Evolutionary conservation across 2,797 vertebrate species (phyloP), one percentile per base, ranked within the genome.

Genomic region (Nyctibius grandis): DNA sequence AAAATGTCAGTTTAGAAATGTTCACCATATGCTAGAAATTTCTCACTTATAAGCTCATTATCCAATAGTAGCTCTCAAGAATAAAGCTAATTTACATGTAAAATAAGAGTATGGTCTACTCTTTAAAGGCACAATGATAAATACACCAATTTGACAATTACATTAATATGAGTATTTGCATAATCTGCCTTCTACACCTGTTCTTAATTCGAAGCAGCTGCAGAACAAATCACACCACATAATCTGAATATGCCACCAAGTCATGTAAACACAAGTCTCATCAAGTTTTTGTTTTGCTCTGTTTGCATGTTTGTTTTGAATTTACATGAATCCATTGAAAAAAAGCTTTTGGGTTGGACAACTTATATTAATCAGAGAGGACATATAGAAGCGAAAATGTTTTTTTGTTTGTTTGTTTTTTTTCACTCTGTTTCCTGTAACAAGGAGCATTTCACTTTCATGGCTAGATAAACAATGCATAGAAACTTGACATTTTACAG

Each of bases 121-220:
- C 96, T 98, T 98, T 98, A 98, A 97, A 98, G 96, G 91, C 97
- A 97, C 93, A 97, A 93, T 97, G 95, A 97, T 98, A 98, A 98
- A 98, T 97, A 98, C 96, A 97, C 96, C 97, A 98, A 98, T 98
- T 98, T 98, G 97, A 98, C 97, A 98, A 98, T 98, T 98, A 98
- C 97, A 97, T 98, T 98, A 98, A 98, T 98, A 97, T 96, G 92
- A 97, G 92, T 96, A 98, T 98, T 98, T 98, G 98, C 98, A 98
- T 98, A 98, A 98, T 98, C 97, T 98, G 97, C 93, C 85, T 82
- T 97, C 97, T 94, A 98, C 98, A 98, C 98, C 97, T 98, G 98
- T 98, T 98, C 95, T 97, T 98, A 98, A 98, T 98, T 98, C 98
- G 97, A 97, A 97, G 92, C 98, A 98, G 98, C 98, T 98, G 98